Evolutionary conservation across 1,140 invertebrate genomes (phyloP).

Genomic region (Muscidifurax raptorellus): DNA sequence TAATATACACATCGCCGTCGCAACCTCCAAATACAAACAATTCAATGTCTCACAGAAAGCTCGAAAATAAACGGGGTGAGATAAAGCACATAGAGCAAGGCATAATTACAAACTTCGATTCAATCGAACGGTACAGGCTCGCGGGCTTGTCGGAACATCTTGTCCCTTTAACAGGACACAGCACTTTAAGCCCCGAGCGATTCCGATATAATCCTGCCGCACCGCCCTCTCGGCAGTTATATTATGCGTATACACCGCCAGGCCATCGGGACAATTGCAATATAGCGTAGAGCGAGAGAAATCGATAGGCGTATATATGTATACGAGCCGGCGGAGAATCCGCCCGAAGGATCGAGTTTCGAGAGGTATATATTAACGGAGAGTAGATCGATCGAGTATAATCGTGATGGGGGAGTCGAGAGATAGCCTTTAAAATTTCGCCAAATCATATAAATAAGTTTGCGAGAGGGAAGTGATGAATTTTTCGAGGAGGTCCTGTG

Average conservation of each 20-base stretch:
- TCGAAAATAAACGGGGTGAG: too few relatives aligned
- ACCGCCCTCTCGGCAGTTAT: neutral
- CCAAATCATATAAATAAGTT: too few relatives aligned
- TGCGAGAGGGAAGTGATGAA: too few relatives aligned
- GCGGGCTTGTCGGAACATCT: neutral
- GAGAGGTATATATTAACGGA: neutral
- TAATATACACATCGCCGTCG: too few relatives aligned
- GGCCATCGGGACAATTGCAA: slow-evolving; percentile 14
- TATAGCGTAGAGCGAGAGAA: neutral
- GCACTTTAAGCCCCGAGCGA: slow-evolving; percentile 1
- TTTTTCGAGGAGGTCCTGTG: too few relatives aligned
- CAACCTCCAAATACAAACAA: neutral
- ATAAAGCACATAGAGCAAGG: neutral
- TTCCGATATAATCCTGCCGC: neutral
- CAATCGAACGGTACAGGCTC: neutral
- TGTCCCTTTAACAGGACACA: slow-evolving; percentile 13
- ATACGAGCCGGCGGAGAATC: neutral
- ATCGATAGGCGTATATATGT: neutral
- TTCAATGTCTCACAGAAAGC: neutral
- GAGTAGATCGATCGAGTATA: neutral
- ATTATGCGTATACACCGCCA: neutral
- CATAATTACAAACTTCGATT: neutral
- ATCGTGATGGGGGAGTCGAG: neutral
- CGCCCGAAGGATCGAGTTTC: neutral
- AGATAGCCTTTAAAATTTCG: neutral